Evolutionary conservation across 37 sponge, comb jelly and placozoan species (phyloP), one percentile per base, ranked within the genome.

Genomic region (Chondrosia reniformis): DNA sequence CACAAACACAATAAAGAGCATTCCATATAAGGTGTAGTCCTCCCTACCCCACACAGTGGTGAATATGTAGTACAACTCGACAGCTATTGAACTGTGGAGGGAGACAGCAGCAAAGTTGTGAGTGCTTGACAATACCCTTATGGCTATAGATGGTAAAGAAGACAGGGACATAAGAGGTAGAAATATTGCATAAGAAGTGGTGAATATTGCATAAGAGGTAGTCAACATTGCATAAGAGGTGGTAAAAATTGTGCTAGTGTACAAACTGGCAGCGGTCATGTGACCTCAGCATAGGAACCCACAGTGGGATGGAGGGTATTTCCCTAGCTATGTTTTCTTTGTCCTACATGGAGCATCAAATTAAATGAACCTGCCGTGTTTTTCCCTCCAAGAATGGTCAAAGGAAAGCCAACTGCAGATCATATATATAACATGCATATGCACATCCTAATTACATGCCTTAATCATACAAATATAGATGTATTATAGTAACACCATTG

Each of bases 261-360:
- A n/a, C n/a, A n/a, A n/a, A n/a, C n/a, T n/a, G n/a, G n/a, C n/a
- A n/a, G n/a, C n/a, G n/a, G n/a, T n/a, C n/a, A n/a, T n/a, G n/a
- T n/a, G n/a, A n/a, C n/a, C n/a, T n/a, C n/a, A n/a, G n/a, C n/a
- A n/a, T 63, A n/a, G n/a, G 43, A 5, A 67, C 72, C 7, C 44
- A 69, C 96, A 93, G 89, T 9, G 96, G 83, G 19, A 85, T 78
- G 0, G 80, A 74, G 1, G 96, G 96, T 37, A 95, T 92, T 76
- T 95, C 96, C 10, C 96, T 77, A 0, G 96, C 73, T 42, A 95
- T 88, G 77, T 89, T 95, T n/a, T 95, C 87, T 95, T 95, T 7
- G 96, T 93, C 8, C 96, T 90, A 76, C 96, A 95, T 9, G 96
- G 96, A 74, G 96, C 91, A 79, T 93, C 85, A 58, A 95, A n/a